phyloP scores from a whole-genome alignment of 2,888 invertebrate genomes.

The Carpatolechia fugitivella region DNA sequence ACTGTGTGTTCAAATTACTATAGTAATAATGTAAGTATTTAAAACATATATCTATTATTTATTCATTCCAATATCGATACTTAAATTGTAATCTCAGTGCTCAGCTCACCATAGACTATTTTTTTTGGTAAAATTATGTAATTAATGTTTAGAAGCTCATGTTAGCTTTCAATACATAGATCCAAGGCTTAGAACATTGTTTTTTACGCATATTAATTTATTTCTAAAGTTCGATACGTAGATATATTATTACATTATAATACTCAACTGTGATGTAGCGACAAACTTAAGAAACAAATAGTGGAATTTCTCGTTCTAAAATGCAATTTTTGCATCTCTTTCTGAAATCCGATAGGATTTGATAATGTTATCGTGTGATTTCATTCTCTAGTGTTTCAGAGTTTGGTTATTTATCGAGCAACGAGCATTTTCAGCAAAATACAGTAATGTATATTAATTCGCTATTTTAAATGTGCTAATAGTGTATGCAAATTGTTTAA shows the following conservation, averaged over 20 bases:
- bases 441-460: conserved; percentile 9
- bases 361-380: too few relatives aligned
- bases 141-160: background rate
- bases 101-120: background rate
- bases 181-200: too few relatives aligned
- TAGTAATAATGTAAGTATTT: background rate
- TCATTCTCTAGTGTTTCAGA: too few relatives aligned
- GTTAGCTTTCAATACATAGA: too few relatives aligned
- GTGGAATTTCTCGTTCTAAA: background rate
- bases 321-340: too few relatives aligned
- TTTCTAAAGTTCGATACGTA: background rate
- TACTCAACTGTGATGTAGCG: conserved; percentile 46
- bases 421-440: too few relatives aligned
- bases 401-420: background rate
- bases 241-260: conserved; percentile 1
- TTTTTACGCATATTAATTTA: background rate
- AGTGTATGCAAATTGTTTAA: conserved; percentile 25
- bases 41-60: background rate
- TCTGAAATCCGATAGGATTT: too few relatives aligned
- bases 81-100: background rate
- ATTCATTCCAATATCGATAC: background rate
- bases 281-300: conserved; percentile 31
- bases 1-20: conserved; percentile 11
- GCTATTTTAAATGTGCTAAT: conserved; percentile 19
- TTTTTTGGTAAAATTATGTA: background rate